Conservation (phyloP, 2,113 vertebrate species). For the Glaucomys volans region DNA sequence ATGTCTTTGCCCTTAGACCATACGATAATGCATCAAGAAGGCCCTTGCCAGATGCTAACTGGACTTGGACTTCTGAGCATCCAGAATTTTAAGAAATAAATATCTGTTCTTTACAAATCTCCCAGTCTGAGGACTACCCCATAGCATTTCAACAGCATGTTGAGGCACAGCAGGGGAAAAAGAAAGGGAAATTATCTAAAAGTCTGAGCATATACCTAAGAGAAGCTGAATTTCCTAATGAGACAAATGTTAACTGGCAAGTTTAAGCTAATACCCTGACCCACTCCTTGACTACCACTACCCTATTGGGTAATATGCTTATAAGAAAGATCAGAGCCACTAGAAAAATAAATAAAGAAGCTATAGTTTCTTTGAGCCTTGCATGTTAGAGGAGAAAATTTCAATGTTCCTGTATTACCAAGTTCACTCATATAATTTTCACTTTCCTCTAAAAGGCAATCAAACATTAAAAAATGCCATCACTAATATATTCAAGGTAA, state of each 20-base stretch:
- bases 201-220: background rate
- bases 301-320: background rate
- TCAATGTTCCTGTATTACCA: background rate
- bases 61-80: background rate
- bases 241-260: background rate
- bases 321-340: background rate
- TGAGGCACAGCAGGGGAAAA: background rate
- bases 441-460: conserved; percentile 13
- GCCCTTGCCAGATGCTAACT: background rate
- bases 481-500: conserved; percentile 33
- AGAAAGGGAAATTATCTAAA: background rate
- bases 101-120: background rate
- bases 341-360: conserved; percentile 3
- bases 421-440: background rate
- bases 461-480: conserved; percentile 28
- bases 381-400: background rate
- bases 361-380: conserved; percentile 5
- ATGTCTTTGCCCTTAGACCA: background rate
- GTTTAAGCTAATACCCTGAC: background rate
- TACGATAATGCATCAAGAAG: background rate
- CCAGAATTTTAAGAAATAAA: background rate
- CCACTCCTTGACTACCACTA: background rate
- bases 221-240: background rate
- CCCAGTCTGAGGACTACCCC: background rate
- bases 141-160: background rate